These are phyloP conservation scores for Caerostris extrusa DNA, from an alignment of 1,140 invertebrate genomes.

Conservation along the genomic window DNA sequence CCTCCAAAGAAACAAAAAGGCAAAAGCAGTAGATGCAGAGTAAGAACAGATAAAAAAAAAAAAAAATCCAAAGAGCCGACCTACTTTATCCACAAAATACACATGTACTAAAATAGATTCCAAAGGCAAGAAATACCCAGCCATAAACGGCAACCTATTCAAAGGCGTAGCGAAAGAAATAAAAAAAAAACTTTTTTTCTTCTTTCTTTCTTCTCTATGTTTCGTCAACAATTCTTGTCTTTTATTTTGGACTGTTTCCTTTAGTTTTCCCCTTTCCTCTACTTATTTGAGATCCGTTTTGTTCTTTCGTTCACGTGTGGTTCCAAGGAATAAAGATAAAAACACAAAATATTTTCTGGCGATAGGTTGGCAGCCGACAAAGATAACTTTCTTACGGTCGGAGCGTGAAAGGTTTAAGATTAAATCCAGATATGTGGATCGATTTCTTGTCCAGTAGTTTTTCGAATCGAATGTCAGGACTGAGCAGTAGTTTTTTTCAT, in stretches of 20 bases:
- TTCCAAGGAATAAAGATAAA: neutral
- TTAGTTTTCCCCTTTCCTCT: neutral
- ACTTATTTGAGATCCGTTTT: slow-evolving; percentile 27
- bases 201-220: neutral
- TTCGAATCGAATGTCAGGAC: neutral
- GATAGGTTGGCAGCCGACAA: slow-evolving; percentile 43
- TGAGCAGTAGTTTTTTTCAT: no score
- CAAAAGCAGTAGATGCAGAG: neutral
- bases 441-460: neutral
- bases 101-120: slow-evolving; percentile 54
- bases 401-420: slow-evolving; percentile 55
- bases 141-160: slow-evolving; percentile 15
- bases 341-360: slow-evolving; percentile 41
- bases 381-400: slow-evolving; percentile 50
- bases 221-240: neutral
- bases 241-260: neutral
- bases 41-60: neutral
- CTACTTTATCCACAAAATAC: slow-evolving; percentile 2
- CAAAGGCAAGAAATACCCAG: slow-evolving; percentile 30
- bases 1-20: neutral
- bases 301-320: neutral
- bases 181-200: neutral
- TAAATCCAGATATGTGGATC: neutral
- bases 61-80: neutral
- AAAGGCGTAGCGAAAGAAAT: neutral